phyloP scores from a whole-genome alignment of 2,797 vertebrate genomes.

The Neosilurus mollespiculum region DNA sequence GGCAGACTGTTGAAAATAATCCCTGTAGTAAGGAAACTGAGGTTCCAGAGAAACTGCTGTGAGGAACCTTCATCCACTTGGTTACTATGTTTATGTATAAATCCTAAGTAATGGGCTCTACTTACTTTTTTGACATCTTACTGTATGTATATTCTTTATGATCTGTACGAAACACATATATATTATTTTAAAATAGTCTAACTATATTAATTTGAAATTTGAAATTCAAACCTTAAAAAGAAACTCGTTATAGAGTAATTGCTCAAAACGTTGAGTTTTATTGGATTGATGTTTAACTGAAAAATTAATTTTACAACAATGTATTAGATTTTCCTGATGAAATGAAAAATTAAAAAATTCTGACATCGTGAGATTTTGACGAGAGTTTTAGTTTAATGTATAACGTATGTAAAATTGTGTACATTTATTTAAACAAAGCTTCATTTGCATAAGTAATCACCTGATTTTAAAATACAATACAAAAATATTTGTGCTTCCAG shows the following conservation, averaged over 20 bases:
- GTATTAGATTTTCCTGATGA: background rate
- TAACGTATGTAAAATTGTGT: no score
- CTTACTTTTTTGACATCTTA: no score
- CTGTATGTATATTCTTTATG: background rate
- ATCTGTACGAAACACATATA: background rate
- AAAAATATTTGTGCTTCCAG: background rate
- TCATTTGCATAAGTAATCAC: background rate
- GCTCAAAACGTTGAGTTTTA: background rate
- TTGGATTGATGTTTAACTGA: background rate
- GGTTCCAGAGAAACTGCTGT: no score
- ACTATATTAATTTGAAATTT: background rate
- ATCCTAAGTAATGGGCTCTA: no score
- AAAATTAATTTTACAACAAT: background rate
- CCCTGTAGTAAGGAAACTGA: no score
- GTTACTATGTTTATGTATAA: no score
- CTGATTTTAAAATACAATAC: background rate
- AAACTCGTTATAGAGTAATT: background rate
- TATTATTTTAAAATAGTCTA: background rate
- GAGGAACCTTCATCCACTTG: no score
- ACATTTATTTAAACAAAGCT: background rate
- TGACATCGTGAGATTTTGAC: background rate
- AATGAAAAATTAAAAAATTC: background rate
- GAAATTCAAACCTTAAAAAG: background rate
- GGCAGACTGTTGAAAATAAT: no score
- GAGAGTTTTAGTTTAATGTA: background rate